Base-by-base conservation (phyloP, 2,797 vertebrate genomes). In the Leuciscus waleckii region DNA sequence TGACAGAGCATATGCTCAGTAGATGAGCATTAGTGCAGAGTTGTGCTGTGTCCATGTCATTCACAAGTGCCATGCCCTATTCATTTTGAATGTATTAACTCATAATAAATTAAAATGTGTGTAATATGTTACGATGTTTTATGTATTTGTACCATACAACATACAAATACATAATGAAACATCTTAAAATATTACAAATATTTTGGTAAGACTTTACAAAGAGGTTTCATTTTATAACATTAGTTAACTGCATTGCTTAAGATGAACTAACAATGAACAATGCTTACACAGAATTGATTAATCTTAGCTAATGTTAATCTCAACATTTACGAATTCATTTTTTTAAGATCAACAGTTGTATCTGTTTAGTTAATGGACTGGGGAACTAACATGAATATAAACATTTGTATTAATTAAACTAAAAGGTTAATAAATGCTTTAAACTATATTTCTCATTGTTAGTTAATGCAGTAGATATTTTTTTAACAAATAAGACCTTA, bases 21-120 rank as follows among this genome's bases (percentile, higher is more conserved):
- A 89, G 88, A 86, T 89, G 86, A 86, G 88, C 92, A 87, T 92
- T 89, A 90, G 89, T 90, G 88, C 90, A 90, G 26, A 19, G 11
- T 76, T 76, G 43, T 56, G 19, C 23, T n/a, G 32, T 56, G 49
- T 76, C 49, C 49, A 14, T 54, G 73, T 16, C 49, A 37, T 58
- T 21, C 32, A 51, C 7, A 74, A 49, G 26, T 5, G 26, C 43
- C n/a, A 51, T 74, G 26, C 23, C 69, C 13, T 51, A 19, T 51
- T 7, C 2, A 54, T 37, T 37, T 37, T 54, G 11, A 76, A 23
- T 23, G 29, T 32, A 58, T 58, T 5, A 58, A 58, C 9, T 58
- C 23, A 5, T 26, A 61, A 13, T 61, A 23, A 2, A 61, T 26
- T 26, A 1, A 58, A n/a, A n/a, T 5, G 11, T n/a, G 4, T 61